phyloP scores from a whole-genome alignment of 2,888 invertebrate genomes.

The Neria commutata region DNA sequence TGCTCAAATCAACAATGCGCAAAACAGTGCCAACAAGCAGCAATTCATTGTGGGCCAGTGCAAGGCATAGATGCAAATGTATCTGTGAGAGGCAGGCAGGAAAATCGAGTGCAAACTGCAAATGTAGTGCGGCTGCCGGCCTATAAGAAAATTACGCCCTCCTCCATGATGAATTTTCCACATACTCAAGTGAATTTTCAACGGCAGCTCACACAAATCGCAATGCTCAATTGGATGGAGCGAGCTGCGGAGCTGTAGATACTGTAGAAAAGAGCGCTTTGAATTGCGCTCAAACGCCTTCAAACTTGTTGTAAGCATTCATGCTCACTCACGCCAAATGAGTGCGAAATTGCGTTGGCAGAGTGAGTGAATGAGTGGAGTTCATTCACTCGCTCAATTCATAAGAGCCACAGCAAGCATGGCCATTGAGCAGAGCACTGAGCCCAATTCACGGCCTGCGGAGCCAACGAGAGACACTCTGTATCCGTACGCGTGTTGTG shows the following conservation, averaged over 20 bases:
- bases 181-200: slow-evolving; percentile 33
- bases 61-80: slow-evolving; percentile 31
- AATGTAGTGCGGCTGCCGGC: slow-evolving; percentile 31
- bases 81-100: slow-evolving; percentile 10
- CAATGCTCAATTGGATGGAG: too few species aligned
- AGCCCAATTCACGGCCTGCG: too few species aligned
- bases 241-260: too few species aligned
- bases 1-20: too few species aligned
- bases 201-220: slow-evolving; percentile 1
- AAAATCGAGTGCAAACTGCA: slow-evolving; percentile 37
- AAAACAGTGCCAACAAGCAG: background rate
- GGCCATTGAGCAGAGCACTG: too few species aligned
- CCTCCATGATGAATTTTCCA: slow-evolving; percentile 56
- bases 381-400: too few species aligned
- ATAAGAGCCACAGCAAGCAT: too few species aligned
- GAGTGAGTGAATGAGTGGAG: background rate
- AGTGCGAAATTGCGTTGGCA: slow-evolving; percentile 8
- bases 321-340: slow-evolving; percentile 33
- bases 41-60: background rate
- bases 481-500: too few species aligned
- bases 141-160: slow-evolving; percentile 57
- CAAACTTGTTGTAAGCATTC: too few species aligned
- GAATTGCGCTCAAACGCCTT: too few species aligned
- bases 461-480: too few species aligned
- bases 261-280: too few species aligned